A percentile compares a stretch with the other conserved stretches of the same genome.
These are phyloP conservation scores for Tursiops truncatus DNA, from an alignment of 2,113 vertebrate species.

Conservation along the genomic window DNA sequence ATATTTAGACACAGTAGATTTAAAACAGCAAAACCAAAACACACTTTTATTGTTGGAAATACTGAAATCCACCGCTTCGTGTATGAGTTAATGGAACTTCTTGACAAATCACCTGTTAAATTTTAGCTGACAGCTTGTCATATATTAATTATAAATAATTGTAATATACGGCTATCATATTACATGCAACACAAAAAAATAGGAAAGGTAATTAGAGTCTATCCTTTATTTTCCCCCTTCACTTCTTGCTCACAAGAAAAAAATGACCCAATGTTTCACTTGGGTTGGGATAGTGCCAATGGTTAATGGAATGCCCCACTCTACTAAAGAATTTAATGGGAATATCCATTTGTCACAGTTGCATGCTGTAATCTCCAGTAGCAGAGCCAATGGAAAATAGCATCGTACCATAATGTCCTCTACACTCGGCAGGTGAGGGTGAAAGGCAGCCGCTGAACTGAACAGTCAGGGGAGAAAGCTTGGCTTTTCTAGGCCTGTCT, in stretches of 20 bases:
- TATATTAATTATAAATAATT: constrained; percentile 82
- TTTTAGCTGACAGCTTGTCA: constrained; percentile 80
- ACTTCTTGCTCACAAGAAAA: constrained; percentile 66
- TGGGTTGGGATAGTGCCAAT: constrained; percentile 75
- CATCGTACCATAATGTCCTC: constrained; percentile 68
- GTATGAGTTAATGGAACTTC: constrained; percentile 74
- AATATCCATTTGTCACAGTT: constrained; percentile 78
- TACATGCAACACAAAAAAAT: constrained; percentile 52
- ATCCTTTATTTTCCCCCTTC: constrained; percentile 61
- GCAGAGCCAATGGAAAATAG: constrained; percentile 76
- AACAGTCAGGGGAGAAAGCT: background rate
- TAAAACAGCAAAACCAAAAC: constrained; percentile 49
- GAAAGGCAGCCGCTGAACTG: background rate
- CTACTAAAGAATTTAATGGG: constrained; percentile 80
- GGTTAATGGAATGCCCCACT: constrained; percentile 77
- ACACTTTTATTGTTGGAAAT: constrained; percentile 60
- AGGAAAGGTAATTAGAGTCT: constrained; percentile 66
- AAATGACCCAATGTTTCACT: constrained; percentile 65
- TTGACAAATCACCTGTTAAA: constrained; percentile 83
- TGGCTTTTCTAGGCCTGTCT: background rate
- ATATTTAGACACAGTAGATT: background rate
- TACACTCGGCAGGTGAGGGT: constrained; percentile 43
- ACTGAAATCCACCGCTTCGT: constrained; percentile 69
- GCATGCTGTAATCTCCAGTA: constrained; percentile 74
- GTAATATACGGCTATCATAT: constrained; percentile 71